Conservation (phyloP, 2,888 invertebrate genomes). For the Diaperis boleti region DNA sequence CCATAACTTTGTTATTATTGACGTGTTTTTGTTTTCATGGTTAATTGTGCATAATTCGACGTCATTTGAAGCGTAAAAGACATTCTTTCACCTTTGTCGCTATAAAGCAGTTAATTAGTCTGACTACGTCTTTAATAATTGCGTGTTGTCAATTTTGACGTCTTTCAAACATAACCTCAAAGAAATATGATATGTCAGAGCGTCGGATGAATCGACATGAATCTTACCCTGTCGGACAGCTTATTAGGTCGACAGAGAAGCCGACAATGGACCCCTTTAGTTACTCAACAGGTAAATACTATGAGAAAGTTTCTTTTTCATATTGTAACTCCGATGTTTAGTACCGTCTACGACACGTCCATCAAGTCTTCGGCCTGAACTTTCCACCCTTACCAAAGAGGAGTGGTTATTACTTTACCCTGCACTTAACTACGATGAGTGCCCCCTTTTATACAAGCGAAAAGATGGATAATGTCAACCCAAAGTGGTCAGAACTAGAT, state of each 20-base stretch:
- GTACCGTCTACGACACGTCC: slow-evolving; percentile 82
- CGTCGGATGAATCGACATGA: slow-evolving; percentile 52
- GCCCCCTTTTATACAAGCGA: slow-evolving; percentile 89
- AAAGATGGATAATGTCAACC: slow-evolving; percentile 76
- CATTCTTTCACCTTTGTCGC: no score
- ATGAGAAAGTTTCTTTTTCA: neutral
- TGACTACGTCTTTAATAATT: no score
- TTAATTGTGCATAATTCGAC: no score
- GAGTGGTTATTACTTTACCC: slow-evolving; percentile 81
- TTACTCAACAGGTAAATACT: slow-evolving; percentile 80
- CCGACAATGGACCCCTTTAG: slow-evolving; percentile 84
- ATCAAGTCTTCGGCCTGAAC: slow-evolving; percentile 80
- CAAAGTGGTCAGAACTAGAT: slow-evolving; percentile 86
- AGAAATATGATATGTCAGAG: slow-evolving; percentile 40
- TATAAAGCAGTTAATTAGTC: no score
- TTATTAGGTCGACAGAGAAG: slow-evolving; percentile 76
- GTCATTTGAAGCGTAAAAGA: no score
- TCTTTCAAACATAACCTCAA: slow-evolving; percentile 40
- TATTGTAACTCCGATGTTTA: slow-evolving; percentile 51
- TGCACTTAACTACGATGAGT: slow-evolving; percentile 84
- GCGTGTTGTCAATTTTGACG: slow-evolving; percentile 26
- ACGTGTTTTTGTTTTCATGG: neutral
- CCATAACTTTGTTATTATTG: neutral
- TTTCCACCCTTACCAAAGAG: slow-evolving; percentile 64
- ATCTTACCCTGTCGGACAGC: slow-evolving; percentile 60